Evolutionary conservation across 2,113 vertebrate species (phyloP), one percentile per base, ranked within the genome.

Genomic region (Stigmatopora nigra): DNA sequence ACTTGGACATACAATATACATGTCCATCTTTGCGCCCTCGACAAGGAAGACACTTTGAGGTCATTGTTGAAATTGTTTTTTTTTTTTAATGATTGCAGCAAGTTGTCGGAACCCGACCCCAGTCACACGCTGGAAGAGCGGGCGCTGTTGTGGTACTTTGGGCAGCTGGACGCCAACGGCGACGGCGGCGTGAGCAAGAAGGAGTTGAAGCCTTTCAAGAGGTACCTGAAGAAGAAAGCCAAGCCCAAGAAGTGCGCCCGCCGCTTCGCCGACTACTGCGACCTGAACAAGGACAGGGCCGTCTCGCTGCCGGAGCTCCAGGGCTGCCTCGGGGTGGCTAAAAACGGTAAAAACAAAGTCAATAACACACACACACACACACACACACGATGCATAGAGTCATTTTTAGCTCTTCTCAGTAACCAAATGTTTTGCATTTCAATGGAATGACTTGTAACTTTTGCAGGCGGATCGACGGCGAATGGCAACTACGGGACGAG

Each of bases 121-220:
- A 98, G 90, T 75, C 97, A 99, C 83, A 98, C 95, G 0, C 76
- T 99, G 71, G 97, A 99, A 81, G 97, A 99, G 82, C 82, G 95
- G 0, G 97, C 99, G 79, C 95, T 98, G 1, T 93, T 96, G 72
- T 98, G 95, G 96, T 99, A 99, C 84, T 99, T 99, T 71, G 91
- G 91, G 78, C 95, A 97, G 88, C 88, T 99, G 87, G 96, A 99
- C 69, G 94, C 90, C 90, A 98, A 99, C 65, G 88, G 92, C 87
- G 98, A 93, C 87, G 91, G 84, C 0, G 94, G 98, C 83, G 94
- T 99, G 74, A 96, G 92, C 90, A 98, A 98, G 84, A 91, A 94
- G 65, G 97, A 99, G 78, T 91, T 96, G 72, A 98, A 98, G 76
- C 96, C 95, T 15, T 96, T 99, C 79, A 99, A 98, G 83, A 92